Conservation (phyloP, 2,888 invertebrate genomes). For the Limnephilus rhombicus region DNA sequence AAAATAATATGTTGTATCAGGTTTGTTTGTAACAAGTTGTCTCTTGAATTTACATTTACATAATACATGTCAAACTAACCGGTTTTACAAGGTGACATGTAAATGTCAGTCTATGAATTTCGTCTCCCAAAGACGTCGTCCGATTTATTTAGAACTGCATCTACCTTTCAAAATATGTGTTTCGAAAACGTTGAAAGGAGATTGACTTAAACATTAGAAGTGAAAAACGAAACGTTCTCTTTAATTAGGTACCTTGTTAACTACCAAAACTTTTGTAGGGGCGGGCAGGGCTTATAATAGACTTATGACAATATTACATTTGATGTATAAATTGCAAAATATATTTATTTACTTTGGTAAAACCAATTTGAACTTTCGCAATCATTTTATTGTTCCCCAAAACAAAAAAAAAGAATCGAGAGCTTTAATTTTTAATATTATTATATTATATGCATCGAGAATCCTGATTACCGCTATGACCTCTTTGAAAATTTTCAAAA, state of each 20-base stretch:
- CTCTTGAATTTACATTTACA: no score
- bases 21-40: neutral
- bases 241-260: no score
- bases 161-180: neutral
- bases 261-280: no score
- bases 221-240: no score
- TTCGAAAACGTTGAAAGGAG: neutral
- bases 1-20: neutral
- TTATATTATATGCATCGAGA: neutral
- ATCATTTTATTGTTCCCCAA: neutral
- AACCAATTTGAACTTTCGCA: neutral
- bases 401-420: neutral
- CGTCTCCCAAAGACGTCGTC: neutral
- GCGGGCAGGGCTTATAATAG: no score
- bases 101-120: neutral
- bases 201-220: neutral
- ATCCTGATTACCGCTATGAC: neutral
- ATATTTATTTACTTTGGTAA: no score
- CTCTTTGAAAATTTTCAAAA: neutral
- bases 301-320: no score
- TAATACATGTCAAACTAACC: neutral
- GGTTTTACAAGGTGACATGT: neutral
- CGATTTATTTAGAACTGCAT: neutral
- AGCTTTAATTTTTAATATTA: neutral
- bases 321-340: no score